Evolutionary conservation across 2,888 invertebrate species (phyloP).

Genomic region (Spodoptera littoralis): DNA sequence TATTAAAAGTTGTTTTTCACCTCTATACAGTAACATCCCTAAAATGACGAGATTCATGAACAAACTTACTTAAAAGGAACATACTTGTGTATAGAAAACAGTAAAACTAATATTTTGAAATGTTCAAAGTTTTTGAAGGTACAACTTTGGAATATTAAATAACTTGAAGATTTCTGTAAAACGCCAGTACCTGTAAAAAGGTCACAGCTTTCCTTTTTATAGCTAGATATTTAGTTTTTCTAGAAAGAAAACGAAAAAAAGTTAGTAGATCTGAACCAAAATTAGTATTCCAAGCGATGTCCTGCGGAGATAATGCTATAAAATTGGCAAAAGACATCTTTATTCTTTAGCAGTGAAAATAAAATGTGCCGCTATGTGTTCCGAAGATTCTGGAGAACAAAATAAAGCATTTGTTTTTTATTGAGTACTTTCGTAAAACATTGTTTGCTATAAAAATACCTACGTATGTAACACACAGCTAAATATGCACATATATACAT

Average conservation of each 20-base stretch:
- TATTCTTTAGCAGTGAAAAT: conserved; percentile 1
- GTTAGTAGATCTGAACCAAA: conserved; percentile 14
- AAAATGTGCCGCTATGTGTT: conserved; percentile 28
- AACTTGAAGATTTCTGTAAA: no score
- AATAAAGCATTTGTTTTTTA: background rate
- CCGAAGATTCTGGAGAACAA: background rate
- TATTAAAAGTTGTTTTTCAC: no score
- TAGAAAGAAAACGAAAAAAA: conserved; percentile 11
- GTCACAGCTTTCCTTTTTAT: background rate
- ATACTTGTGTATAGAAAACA: no score
- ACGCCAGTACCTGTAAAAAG: no score
- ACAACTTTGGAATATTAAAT: no score
- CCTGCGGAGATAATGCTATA: conserved; percentile 6
- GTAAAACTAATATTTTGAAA: no score
- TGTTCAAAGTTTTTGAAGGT: no score
- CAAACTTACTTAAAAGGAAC: no score
- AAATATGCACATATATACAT: no score
- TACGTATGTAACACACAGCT: no score
- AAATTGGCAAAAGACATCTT: conserved; percentile 17
- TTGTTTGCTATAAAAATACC: background rate
- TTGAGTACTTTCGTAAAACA: background rate
- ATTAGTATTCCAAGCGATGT: conserved; percentile 32
- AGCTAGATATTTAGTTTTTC: conserved; percentile 1
- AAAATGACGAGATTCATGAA: no score
- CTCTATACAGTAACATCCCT: no score